Evolutionary conservation across 2,888 invertebrate genomes (phyloP), one percentile per base, ranked within the genome.

Genomic region (Xiphydria camelus): DNA sequence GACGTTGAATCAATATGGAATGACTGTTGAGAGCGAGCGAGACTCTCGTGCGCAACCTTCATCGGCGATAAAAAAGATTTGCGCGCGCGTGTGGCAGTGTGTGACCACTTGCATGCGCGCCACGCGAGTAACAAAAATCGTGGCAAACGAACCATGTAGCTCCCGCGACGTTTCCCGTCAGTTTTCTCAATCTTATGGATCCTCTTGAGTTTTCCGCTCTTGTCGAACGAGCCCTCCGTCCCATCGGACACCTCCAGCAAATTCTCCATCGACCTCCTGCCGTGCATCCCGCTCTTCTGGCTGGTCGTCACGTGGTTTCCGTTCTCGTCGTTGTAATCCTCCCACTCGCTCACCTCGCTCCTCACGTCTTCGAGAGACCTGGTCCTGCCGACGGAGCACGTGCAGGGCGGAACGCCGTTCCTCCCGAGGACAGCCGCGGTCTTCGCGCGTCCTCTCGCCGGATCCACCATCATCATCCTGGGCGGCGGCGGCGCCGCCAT

Each of bases 351-450:
- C 34, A 85, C 79, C 47, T 86, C 85, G 15, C 83, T 81, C 34
- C 86, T 79, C 9, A 88, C 85, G 64, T 88, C 88, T 62, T 88
- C 88, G 73, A 88, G 78, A 2, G 88, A 88, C 42, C 85, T 81
- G 10, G 88, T 86, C 34, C 86, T 79, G 2, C 75, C 74, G 5
- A 73, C 62, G 36, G 79, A 80, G 67, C 85, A 85, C 15, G 84
- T 82, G 60, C 86, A 85, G 53, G 75, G 77, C n/a, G 75, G 68
- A 2, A 60, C 61, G 39, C 51, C 66, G 43, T 55, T 62, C 20
- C 57, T 62, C 15, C 56, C 63, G 4, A 54, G 47, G 3, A 61
- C 66, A 2, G 49, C 61, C 3, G 58, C 60, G 43, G 53, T 64
- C 40, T 64, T 66, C 12, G 49, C 2, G 3, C 66, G 58, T 19